Evolutionary conservation across 2,797 vertebrate genomes (phyloP).

Genomic region (Alauda arvensis): DNA sequence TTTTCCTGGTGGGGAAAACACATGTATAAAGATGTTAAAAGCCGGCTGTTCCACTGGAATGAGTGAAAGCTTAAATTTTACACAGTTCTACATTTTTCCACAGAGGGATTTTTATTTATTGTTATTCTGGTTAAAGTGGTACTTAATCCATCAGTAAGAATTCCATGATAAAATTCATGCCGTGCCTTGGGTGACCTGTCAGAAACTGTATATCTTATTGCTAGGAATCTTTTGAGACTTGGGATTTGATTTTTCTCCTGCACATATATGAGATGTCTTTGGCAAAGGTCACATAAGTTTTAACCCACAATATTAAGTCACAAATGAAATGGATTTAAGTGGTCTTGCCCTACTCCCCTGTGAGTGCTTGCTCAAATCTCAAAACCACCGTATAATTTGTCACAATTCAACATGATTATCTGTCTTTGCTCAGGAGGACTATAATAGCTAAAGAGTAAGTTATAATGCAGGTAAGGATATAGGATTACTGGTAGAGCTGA

Average conservation of each 20-base stretch:
- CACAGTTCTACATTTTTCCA: background rate
- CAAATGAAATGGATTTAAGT: slow-evolving; percentile 36
- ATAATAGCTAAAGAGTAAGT: slow-evolving; percentile 9
- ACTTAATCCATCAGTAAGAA: slow-evolving; percentile 43
- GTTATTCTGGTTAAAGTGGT: slow-evolving; percentile 41
- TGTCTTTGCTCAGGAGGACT: slow-evolving; percentile 48
- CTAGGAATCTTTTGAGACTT: slow-evolving; percentile 26
- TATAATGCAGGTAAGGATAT: slow-evolving; percentile 19
- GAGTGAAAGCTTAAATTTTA: slow-evolving; percentile 32
- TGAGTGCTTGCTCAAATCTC: slow-evolving; percentile 52
- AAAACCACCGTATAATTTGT: slow-evolving; percentile 36
- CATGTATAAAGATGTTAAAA: slow-evolving; percentile 12
- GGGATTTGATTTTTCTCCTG: slow-evolving; percentile 36
- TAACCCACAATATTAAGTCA: slow-evolving; percentile 51
- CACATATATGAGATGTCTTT: slow-evolving; percentile 19
- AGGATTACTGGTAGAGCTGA: slow-evolving; percentile 34
- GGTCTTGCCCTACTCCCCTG: slow-evolving; percentile 37
- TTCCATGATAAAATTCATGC: slow-evolving; percentile 35
- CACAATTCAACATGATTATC: slow-evolving; percentile 26
- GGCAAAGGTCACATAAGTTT: slow-evolving; percentile 44
- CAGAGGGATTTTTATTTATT: slow-evolving; percentile 48
- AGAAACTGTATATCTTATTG: slow-evolving; percentile 31
- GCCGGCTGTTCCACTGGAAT: background rate
- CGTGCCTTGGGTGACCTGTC: slow-evolving; percentile 24
- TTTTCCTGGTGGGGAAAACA: slow-evolving; percentile 30